Evolutionary conservation across 2,888 invertebrate species (phyloP), one percentile per base, ranked within the genome.

Genomic region (Drosophila fungiperda): DNA sequence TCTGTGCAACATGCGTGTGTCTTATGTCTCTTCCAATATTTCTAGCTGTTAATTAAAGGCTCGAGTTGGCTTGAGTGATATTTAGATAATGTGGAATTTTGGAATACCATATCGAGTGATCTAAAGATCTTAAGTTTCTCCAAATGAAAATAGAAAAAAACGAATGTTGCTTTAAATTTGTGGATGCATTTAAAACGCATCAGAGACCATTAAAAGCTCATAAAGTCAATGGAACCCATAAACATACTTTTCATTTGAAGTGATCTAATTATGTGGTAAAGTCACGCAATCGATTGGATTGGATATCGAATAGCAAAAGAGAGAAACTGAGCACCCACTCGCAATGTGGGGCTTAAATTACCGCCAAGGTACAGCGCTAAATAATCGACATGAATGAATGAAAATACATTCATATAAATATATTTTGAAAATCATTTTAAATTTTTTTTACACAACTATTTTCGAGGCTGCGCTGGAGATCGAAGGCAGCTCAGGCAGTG

Each of bases 21-120:
- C 69, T 86, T 74, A 76, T 63, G 89, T 78, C 75, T 83, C 87
- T 83, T 80, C 82, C 89, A 85, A 85, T 84, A 84, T 82, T 80
- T 89, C 74, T 65, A 80, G 61, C 84, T 87, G 89, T 82, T 85
- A 85, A 85, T 85, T 85, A 89, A 87, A 61, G 87, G 85, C 89
- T 87, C 85, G 85, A 87, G 85, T 89, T 83, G 52, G 89, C 69
- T 73, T 79, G 72, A 69, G 81, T 60, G 69, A 65, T 67, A 58
- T 55, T 67, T 60, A 32, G 32, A 55, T 36, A 61, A 65, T 73
- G 68, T 75, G 80, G 80, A 76, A 82, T 87, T 79, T 72, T n/a
- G 40, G 58, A 68, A 66, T 48, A 38, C 33, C 26, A 26, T 36
- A 26, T 11, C 17, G 3, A n/a, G 50, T 23, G 54, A 36, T 9